Conservation (phyloP, 2,797 vertebrate species). For the Ispidina lecontei region DNA sequence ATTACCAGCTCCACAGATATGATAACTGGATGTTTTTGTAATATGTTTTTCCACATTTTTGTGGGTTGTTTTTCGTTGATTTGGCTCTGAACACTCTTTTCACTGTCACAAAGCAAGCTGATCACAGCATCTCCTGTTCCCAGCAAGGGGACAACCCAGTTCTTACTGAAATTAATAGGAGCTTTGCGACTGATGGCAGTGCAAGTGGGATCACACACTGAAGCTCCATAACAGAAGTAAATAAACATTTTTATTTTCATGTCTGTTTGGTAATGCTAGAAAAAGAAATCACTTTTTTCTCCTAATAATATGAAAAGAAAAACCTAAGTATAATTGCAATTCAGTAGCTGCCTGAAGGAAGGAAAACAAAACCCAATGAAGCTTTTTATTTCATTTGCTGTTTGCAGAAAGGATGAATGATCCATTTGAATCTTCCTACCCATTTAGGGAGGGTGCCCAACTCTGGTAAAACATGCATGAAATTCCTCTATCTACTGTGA, state of each 20-base stretch:
- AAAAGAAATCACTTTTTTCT: not conserved
- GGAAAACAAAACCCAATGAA: conserved; percentile 47
- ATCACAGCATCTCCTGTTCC: not conserved
- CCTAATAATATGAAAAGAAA: not conserved
- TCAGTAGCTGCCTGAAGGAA: conserved; percentile 28
- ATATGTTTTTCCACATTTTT: not conserved
- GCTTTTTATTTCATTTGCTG: conserved; percentile 40
- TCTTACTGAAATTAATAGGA: not conserved
- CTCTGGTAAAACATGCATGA: not conserved
- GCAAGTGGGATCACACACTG: not conserved
- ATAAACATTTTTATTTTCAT: conserved; percentile 28
- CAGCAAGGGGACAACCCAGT: not conserved
- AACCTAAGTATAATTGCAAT: conserved; percentile 21
- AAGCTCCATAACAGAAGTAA: not conserved
- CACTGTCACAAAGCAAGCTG: not conserved
- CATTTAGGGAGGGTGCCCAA: not conserved
- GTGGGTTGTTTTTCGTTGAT: not conserved
- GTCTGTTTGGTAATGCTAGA: not conserved
- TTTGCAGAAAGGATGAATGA: not conserved
- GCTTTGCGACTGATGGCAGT: not conserved
- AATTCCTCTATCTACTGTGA: not conserved
- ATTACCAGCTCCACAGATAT: conserved; percentile 9
- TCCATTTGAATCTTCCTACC: not conserved
- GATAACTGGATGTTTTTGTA: not conserved
- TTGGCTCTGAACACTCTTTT: not conserved